Base-by-base conservation (phyloP, 2,888 invertebrate species). In the Malacosoma neustria region DNA sequence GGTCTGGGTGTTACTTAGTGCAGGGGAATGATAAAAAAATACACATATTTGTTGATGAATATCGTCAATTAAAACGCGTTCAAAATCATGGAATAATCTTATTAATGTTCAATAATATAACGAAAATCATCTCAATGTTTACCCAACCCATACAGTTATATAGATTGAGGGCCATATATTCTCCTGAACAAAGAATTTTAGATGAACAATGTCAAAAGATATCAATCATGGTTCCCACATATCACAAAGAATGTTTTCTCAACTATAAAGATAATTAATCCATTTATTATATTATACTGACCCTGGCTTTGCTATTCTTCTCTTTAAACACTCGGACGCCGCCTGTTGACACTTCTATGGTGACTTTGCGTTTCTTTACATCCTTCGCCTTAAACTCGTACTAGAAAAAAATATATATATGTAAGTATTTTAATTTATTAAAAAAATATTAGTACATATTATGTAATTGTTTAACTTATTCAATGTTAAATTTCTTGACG, bases 371-470 rank as follows among this genome's bases (percentile, higher is more conserved):
- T 86, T 99, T 99, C 87, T 98, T 98, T 69, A 97, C 93, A 38
- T 96, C 97, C 75, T 96, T 96, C 54, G 98, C 94, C 88, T 99
- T 99, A 89, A 98, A 99, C 84, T 99, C 99, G 84, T 98, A 98
- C 98, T 99, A 90, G 15, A 49, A 47, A 44, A 39, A 37, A 41
- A 11, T 3, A 3, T 11, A 7, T n/a, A n/a, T n/a, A 56, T 47
- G 57, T 68, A 62, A 53, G 46, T 22, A 7, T 2, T 22, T 4
- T 5, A 7, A 9, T 22, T 22, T 7, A 22, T 22, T 22, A 22
- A 22, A 22, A 22, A 3, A 22, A 3, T 22, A 22, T 9, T 22
- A n/a, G n/a, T n/a, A n/a, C n/a, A n/a, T n/a, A n/a, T n/a, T n/a
- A n/a, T n/a, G n/a, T n/a, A n/a, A n/a, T n/a, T n/a, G n/a, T n/a